Conservation (phyloP, 37 sponge, comb jelly and placozoan genomes). For the Ianthella basta region DNA sequence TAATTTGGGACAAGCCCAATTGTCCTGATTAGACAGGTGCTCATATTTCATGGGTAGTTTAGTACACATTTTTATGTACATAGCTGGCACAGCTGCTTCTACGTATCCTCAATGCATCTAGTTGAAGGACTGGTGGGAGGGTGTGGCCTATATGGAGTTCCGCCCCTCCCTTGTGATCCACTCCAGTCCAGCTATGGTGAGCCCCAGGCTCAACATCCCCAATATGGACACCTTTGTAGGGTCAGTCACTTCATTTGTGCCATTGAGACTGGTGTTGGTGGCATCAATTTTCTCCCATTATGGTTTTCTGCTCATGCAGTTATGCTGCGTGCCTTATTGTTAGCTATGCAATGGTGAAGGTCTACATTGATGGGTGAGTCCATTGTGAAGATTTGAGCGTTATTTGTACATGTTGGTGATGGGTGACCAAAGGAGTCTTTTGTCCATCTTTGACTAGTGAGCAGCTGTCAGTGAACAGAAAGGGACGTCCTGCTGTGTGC, state of each 20-base stretch:
- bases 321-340: no score
- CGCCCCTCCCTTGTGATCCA: conserved; percentile 71
- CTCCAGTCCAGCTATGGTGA: conserved; percentile 67
- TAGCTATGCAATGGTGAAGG: not conserved
- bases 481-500: conserved; percentile 59
- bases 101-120: conserved; percentile 11
- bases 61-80: no score
- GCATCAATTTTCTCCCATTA: no score
- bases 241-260: not conserved
- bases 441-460: conserved; percentile 26
- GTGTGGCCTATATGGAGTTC: conserved; percentile 80
- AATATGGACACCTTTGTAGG: conserved; percentile 34
- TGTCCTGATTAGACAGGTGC: no score
- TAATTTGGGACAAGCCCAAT: no score
- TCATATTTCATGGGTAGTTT: no score
- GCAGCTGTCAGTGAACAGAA: conserved; percentile 57
- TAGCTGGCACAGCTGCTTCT: no score
- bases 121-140: conserved; percentile 92
- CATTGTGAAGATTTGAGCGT: no score
- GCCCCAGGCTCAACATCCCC: conserved; percentile 31
- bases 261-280: no score
- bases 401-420: no score
- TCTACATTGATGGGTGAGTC: conserved; percentile 46
- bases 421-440: no score
- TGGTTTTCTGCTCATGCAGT: no score